A percentile compares a stretch with the other conserved stretches of the same genome.
Conservation (phyloP, 2,113 vertebrate species). For the Melanocharis versteri region DNA sequence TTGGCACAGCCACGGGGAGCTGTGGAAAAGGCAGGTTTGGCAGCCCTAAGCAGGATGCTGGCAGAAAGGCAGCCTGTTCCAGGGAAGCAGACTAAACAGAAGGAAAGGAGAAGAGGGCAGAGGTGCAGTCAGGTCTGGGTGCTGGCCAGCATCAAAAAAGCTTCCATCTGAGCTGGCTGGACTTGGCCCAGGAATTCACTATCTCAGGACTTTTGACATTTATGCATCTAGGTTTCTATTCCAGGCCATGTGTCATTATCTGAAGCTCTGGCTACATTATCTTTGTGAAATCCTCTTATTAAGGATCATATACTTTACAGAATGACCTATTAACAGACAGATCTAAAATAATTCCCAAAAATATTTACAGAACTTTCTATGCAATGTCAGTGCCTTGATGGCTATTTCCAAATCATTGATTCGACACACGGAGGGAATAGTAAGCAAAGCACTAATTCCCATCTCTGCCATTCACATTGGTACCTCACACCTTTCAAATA, state of each 20-base stretch:
- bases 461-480: not conserved
- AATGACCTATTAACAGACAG: not conserved
- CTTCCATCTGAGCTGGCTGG: not conserved
- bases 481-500: not conserved
- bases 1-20: not conserved
- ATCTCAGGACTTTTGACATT: not conserved
- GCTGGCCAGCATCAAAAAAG: not conserved
- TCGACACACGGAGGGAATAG: not conserved
- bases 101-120: not conserved
- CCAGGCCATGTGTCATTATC: not conserved
- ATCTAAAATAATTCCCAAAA: not conserved
- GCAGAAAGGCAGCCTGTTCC: not conserved
- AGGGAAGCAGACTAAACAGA: not conserved
- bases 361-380: not conserved
- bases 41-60: not conserved
- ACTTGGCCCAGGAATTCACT: not conserved
- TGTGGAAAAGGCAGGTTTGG: not conserved
- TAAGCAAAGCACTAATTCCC: not conserved
- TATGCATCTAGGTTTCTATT: not conserved
- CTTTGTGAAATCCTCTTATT: not conserved
- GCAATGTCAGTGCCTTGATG: not conserved
- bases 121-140: not conserved
- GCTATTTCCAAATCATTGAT: not conserved
- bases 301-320: not conserved
- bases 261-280: not conserved